Percentiles rank a stretch among this genome's conserved stretches.
phyloP scores from a whole-genome alignment of 2,113 vertebrate genomes.

The Saguinus imperator region DNA sequence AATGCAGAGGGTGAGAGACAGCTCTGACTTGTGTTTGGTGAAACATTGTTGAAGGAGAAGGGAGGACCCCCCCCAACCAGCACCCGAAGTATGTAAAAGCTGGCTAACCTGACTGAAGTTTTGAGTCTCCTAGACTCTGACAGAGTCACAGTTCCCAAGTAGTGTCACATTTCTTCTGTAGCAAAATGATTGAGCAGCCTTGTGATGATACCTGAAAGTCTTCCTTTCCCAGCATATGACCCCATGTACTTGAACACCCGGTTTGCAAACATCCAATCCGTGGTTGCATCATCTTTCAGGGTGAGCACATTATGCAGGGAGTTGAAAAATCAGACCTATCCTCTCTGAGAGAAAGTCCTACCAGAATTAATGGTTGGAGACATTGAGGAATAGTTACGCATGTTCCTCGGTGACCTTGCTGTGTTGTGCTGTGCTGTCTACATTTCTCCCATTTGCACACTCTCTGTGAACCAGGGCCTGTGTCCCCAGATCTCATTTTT shows the following conservation, averaged over 20 bases:
- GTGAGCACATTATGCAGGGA: neutral
- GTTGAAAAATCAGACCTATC: neutral
- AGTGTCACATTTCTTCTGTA: neutral
- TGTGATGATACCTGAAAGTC: neutral
- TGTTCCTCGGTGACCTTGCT: neutral
- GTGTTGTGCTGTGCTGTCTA: neutral
- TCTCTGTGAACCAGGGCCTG: neutral
- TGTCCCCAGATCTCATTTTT: neutral
- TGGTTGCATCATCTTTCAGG: neutral
- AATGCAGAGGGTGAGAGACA: fast-evolving
- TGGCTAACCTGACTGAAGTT: neutral
- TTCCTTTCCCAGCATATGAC: neutral
- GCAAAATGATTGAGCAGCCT: neutral
- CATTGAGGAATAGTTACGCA: neutral
- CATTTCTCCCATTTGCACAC: neutral
- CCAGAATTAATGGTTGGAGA: neutral
- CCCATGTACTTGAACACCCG: neutral
- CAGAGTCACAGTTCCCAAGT: neutral
- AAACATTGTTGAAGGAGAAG: neutral
- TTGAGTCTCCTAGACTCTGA: neutral
- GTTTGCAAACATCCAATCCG: neutral
- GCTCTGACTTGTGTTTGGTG: neutral
- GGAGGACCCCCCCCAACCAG: neutral
- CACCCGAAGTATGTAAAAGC: neutral
- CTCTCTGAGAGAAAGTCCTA: neutral